Conservation (phyloP, 2,888 invertebrate species). For the Belgica antarctica region DNA sequence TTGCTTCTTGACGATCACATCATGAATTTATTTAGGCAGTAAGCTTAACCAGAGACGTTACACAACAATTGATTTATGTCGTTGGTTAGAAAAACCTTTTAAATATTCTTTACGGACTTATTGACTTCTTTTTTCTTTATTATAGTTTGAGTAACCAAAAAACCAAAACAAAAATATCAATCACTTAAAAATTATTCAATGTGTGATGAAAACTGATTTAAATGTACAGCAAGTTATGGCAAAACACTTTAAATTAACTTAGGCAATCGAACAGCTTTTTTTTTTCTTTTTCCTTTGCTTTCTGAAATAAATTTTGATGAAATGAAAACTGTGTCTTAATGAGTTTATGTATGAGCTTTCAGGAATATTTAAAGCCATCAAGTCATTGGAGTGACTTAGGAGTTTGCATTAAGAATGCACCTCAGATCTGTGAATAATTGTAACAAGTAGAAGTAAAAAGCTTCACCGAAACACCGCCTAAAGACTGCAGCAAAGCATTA, state of each 20-base stretch:
- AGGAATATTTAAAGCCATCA: no score
- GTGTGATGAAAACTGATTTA: slow-evolving; percentile 13
- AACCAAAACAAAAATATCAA: background rate
- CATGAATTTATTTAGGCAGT: background rate
- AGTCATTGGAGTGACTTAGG: no score
- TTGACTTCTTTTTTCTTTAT: background rate
- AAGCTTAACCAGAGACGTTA: background rate
- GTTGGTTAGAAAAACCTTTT: background rate
- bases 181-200: background rate
- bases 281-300: background rate
- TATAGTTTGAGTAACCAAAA: slow-evolving; percentile 1
- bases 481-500: no score
- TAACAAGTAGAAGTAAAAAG: no score
- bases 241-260: background rate
- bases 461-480: no score
- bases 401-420: no score
- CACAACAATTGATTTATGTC: background rate
- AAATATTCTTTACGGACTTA: background rate
- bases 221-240: slow-evolving; percentile 3
- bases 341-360: no score
- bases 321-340: background rate
- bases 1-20: no score
- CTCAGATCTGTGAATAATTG: no score
- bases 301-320: slow-evolving; percentile 18
- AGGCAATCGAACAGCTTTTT: background rate